Percentiles rank a stretch among this genome's conserved stretches.
Evolutionary conservation across 2,113 vertebrate species (phyloP).

Genomic region (Pica pica): DNA sequence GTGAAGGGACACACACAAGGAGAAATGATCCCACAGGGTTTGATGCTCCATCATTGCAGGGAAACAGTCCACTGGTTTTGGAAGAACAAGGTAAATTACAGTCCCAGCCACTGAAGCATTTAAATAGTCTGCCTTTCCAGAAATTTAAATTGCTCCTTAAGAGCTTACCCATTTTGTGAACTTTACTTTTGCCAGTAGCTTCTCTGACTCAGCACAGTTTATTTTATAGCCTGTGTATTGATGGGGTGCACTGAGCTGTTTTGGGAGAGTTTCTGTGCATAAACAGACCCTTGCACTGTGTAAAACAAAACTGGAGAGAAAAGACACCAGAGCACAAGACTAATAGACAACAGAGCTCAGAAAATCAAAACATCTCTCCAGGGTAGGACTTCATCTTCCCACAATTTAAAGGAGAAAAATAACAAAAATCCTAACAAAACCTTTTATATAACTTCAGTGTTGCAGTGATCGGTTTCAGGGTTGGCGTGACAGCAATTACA

Average conservation of each 20-base stretch:
- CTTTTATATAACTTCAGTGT: slow-evolving; percentile 35
- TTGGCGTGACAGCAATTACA: slow-evolving; percentile 52
- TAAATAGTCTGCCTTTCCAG: not conserved
- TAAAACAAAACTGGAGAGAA: not conserved
- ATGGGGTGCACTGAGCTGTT: not conserved
- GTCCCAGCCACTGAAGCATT: not conserved
- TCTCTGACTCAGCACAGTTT: not conserved
- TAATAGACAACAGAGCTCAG: slow-evolving; percentile 24
- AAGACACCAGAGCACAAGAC: not conserved
- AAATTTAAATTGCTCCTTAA: not conserved
- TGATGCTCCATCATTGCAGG: not conserved
- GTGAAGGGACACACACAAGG: not conserved
- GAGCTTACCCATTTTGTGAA: not conserved
- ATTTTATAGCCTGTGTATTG: not conserved
- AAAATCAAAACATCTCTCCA: slow-evolving; percentile 36
- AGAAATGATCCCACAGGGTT: not conserved
- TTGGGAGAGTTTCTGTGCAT: not conserved
- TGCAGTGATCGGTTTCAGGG: not conserved
- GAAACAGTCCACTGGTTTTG: not conserved
- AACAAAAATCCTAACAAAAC: not conserved
- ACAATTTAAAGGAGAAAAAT: not conserved
- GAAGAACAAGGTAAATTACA: not conserved
- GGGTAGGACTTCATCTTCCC: slow-evolving; percentile 12
- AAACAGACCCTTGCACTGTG: not conserved
- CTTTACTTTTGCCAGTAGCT: not conserved